Evolutionary conservation across 2,113 vertebrate species (phyloP), one percentile per base, ranked within the genome.

Genomic region (Apus apus): DNA sequence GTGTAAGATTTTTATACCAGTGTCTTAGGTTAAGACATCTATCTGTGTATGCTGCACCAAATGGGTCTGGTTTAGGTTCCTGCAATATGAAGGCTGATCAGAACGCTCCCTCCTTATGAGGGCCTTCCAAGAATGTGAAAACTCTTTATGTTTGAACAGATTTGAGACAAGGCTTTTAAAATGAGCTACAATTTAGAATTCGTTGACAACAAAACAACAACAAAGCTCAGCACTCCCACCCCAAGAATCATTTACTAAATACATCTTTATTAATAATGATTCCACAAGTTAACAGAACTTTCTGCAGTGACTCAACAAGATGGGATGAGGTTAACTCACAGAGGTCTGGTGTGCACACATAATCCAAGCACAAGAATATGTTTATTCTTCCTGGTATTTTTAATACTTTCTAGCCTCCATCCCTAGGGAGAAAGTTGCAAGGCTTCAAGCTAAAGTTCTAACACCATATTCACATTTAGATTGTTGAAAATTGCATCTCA

Each of bases 221-320:
- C 51, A 79, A 65, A 62, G 6, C 2, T 26, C 32, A 75, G 15
- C 15, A 64, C 15, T 54, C 20, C 27, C 32, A 84, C 5, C 1
- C 19, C 51, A 85, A 21, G 38, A 80, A 81, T 81, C 4, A 48
- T 70, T 88, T 51, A 78, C 10, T 87, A 56, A 92, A 61, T 89
- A 62, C 8, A 61, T 40, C 25, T 97, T 97, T 95, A 96, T 96
- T 97, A 74, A 76, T 57, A 62, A 29, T 54, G 45, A 48, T 57
- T 79, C 48, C 65, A 91, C 43, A 89, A 68, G 12, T 29, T 29
- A 74, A 75, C 61, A 93, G 48, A 61, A 82, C 40, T 90, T 96
- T 71, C 57, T 75, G 45, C 29, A 36, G 43, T 50, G 32, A 67
- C 58, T 57, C 25, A 40, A 58, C 8, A 45, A 43, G n/a, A 34